These are phyloP conservation scores for Sclerodermus sp. DNA, from an alignment of 2,888 invertebrate genomes.

Conservation along the genomic window DNA sequence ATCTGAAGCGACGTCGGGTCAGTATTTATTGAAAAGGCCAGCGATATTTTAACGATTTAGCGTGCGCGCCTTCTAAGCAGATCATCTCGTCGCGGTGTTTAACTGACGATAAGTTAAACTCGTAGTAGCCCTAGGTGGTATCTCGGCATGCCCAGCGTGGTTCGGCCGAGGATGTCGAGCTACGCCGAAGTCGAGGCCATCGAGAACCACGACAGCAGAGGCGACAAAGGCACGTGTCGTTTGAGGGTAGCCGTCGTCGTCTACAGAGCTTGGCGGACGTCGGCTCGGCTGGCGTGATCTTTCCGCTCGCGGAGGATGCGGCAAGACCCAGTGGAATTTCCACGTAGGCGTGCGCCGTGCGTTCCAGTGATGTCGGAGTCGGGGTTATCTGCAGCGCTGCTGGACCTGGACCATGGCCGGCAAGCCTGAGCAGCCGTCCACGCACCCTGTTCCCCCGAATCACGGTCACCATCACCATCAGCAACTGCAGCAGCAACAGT, in stretches of 20 bases:
- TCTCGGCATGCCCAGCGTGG: constrained; percentile 21
- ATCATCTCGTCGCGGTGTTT: too few species aligned
- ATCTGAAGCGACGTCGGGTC: too few species aligned
- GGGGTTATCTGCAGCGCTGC: constrained; percentile 50
- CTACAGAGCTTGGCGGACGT: constrained; percentile 17
- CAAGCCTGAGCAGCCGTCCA: constrained; percentile 71
- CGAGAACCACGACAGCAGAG: constrained; percentile 3
- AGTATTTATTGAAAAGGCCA: too few species aligned
- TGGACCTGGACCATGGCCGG: constrained; percentile 69
- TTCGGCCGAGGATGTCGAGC: constrained; percentile 29
- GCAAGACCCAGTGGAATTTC: constrained; percentile 48
- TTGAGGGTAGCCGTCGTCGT: too few species aligned
- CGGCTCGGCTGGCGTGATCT: constrained; percentile 18
- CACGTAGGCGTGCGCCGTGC: constrained; percentile 57
- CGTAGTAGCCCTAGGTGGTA: too few species aligned
- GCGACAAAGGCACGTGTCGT: neutral
- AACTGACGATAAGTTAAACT: too few species aligned
- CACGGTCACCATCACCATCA: constrained; percentile 39
- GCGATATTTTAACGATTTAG: too few species aligned
- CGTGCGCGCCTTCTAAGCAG: too few species aligned
- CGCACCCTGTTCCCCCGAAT: constrained; percentile 57
- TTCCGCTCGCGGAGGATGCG: constrained; percentile 51
- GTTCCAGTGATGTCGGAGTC: constrained; percentile 72
- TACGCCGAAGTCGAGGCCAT: constrained; percentile 10
- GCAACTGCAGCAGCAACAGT: constrained; percentile 30